These are phyloP conservation scores for Serrognathus titanus DNA, from an alignment of 2,888 invertebrate genomes.

Conservation along the genomic window DNA sequence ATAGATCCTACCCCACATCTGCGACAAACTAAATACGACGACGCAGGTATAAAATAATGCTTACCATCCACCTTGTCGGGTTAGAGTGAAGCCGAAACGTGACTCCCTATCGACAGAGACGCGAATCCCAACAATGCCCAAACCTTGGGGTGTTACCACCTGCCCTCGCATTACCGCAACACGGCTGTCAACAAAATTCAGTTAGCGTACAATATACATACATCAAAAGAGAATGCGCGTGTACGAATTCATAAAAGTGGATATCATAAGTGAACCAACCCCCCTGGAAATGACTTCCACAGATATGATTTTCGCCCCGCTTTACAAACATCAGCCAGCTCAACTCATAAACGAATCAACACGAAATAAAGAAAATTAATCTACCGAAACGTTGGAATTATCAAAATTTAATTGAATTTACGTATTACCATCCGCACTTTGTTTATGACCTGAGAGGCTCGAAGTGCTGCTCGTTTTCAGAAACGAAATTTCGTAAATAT, in stretches of 20 bases:
- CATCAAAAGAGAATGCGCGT: background rate
- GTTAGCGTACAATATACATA: slow-evolving; percentile 8
- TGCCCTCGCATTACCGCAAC: slow-evolving; percentile 98
- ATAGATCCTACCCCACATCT: background rate
- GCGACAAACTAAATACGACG: too few species aligned
- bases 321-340: too few species aligned
- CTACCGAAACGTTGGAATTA: too few species aligned
- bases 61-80: slow-evolving; percentile 92
- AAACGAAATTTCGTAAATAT: too few species aligned
- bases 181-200: slow-evolving; percentile 66
- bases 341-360: too few species aligned
- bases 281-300: background rate
- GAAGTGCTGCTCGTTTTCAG: too few species aligned
- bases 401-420: too few species aligned
- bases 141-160: slow-evolving; percentile 90
- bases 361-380: too few species aligned
- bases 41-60: slow-evolving; percentile 45
- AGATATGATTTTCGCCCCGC: background rate
- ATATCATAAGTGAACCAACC: background rate
- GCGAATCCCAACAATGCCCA: slow-evolving; percentile 94
- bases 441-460: background rate
- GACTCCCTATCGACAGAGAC: slow-evolving; percentile 94
- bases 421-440: background rate
- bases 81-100: slow-evolving; percentile 93
- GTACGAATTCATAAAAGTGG: too few species aligned